Conservation (phyloP, 2,888 invertebrate species). For the Drosophila histrio region DNA sequence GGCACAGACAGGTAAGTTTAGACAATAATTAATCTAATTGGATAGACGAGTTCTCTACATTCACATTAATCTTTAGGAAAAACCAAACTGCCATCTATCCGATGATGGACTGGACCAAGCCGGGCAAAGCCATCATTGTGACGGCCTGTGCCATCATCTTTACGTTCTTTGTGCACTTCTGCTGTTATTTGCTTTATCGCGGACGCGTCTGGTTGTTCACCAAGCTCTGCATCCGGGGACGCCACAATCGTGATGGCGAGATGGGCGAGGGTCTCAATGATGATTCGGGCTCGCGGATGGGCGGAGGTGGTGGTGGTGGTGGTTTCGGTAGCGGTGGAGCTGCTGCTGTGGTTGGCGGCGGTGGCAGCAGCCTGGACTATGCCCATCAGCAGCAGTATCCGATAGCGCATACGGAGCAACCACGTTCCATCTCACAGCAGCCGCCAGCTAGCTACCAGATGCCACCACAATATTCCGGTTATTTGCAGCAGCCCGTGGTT, state of each 20-base stretch:
- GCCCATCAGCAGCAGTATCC: constrained; percentile 83
- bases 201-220: constrained; percentile 85
- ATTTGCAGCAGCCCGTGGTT: constrained; percentile 81
- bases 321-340: constrained; percentile 54
- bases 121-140: constrained; percentile 86
- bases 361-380: constrained; percentile 81
- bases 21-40: too few relatives aligned
- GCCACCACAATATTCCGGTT: constrained; percentile 81
- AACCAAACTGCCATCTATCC: constrained; percentile 89
- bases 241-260: constrained; percentile 83
- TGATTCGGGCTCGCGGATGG: constrained; percentile 82
- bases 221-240: constrained; percentile 83
- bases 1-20: constrained; percentile 87
- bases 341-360: constrained; percentile 61
- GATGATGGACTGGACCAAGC: constrained; percentile 90
- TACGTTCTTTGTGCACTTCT: constrained; percentile 86
- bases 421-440: constrained; percentile 67
- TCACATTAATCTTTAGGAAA: too few relatives aligned
- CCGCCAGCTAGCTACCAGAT: constrained; percentile 75
- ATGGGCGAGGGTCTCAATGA: constrained; percentile 83
- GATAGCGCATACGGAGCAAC: constrained; percentile 80
- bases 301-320: constrained; percentile 68
- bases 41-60: too few relatives aligned
- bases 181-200: constrained; percentile 86
- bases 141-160: constrained; percentile 86